Evolutionary conservation across 2,888 invertebrate genomes (phyloP), one percentile per base, ranked within the genome.

Genomic region (Acrobasis suavella): DNA sequence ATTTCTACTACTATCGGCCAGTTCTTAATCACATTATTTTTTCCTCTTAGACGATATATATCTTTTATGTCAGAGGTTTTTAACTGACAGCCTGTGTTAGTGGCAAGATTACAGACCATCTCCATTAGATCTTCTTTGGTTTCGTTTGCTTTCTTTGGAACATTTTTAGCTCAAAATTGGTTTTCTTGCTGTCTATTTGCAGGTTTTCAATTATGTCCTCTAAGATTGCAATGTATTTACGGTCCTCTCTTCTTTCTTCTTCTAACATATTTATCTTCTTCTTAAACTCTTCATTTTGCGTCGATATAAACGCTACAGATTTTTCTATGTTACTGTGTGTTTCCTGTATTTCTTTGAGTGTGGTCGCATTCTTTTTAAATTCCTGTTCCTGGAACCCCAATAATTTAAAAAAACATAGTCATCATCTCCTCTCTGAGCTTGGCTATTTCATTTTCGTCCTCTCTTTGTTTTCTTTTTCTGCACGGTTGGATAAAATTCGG

Each of bases 271-370:
- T 6, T 7, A 49, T 49, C n/a, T 49, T 12, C 6, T n/a, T 49
- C 14, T 49, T 49, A n/a, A 49, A 49, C n/a, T 49, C 49, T n/a
- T 49, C 49, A 49, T 49, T 49, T 49, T 49, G 49, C 7, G 49
- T n/a, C 7, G 49, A n/a, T n/a, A 49, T 2, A 49, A 49, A 49
- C 7, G n/a, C n/a, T n/a, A 49, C n/a, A n/a, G 49, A 49, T 12
- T 49, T 49, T n/a, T 49, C 49, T 12, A 49, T 49, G 6, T 49
- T 49, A n/a, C 14, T 49, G 6, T 17, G 8, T 51, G 32, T 51
- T 17, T 22, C 9, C 22, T 51, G 32, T 9, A 51, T 51, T 6
- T 51, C 9, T 9, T 22, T 16, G 15, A 51, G 51, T 3, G 22
- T 22, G 22, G 22, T 22, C 22, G 22, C 22, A 22, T 22, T 22